These are phyloP conservation scores for Ennomos quercinarius DNA, from an alignment of 2,888 invertebrate species.

Conservation along the genomic window DNA sequence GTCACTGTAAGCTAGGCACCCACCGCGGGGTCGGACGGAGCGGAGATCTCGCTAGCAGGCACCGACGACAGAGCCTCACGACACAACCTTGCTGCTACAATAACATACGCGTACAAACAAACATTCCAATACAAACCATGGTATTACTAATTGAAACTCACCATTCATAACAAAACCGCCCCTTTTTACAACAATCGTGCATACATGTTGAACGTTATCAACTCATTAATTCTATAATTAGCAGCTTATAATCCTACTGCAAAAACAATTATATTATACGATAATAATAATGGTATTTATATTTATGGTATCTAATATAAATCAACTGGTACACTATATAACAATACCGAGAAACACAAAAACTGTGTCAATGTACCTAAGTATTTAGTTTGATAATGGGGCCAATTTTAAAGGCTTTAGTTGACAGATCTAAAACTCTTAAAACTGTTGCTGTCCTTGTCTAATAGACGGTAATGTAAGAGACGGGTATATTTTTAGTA, in stretches of 20 bases:
- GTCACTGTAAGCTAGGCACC: constrained; percentile 56
- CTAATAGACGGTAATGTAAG: too few relatives aligned
- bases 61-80: constrained; percentile 44
- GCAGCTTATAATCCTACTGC: constrained; percentile 3
- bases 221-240: constrained; percentile 6
- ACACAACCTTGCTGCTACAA: constrained; percentile 28
- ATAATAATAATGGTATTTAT: constrained; percentile 8
- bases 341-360: too few relatives aligned
- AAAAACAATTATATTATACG: constrained; percentile 27
- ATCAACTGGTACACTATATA: too few relatives aligned
- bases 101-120: constrained; percentile 21
- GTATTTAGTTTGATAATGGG: constrained; percentile 22
- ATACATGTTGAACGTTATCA: constrained; percentile 32
- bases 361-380: too few relatives aligned
- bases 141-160: constrained; percentile 1
- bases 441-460: too few relatives aligned
- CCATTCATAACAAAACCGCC: constrained; percentile 39
- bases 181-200: constrained; percentile 29
- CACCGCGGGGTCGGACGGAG: constrained; percentile 31
- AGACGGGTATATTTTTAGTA: too few relatives aligned
- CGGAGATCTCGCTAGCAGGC: constrained; percentile 27
- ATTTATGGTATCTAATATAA: too few relatives aligned
- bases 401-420: too few relatives aligned
- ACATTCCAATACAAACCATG: constrained; percentile 11
- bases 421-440: too few relatives aligned